These are phyloP conservation scores for Hozukius guyotensis DNA, from an alignment of 2,797 vertebrate species.

Conservation along the genomic window DNA sequence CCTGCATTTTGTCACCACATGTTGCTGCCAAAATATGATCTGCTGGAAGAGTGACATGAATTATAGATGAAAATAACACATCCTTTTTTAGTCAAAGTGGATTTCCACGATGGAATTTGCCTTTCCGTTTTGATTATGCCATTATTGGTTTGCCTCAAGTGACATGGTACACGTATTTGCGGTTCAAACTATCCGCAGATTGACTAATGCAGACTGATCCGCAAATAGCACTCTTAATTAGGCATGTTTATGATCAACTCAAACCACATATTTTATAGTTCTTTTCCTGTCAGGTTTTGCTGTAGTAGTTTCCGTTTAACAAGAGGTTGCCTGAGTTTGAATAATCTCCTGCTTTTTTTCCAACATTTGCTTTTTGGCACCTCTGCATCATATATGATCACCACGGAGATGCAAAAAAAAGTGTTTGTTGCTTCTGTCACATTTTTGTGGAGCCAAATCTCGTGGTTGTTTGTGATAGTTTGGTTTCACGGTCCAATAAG, in stretches of 20 bases:
- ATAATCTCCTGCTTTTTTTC: neutral
- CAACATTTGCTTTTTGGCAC: neutral
- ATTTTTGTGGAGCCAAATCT: neutral
- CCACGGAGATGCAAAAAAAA: neutral
- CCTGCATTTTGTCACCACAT: neutral
- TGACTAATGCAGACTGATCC: constrained; percentile 40
- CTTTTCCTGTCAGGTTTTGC: constrained; percentile 26
- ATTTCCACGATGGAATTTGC: neutral
- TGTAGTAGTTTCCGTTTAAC: neutral
- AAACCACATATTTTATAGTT: constrained; percentile 28
- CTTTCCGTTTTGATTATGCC: neutral
- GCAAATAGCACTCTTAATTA: constrained; percentile 52
- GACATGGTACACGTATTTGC: constrained; percentile 11
- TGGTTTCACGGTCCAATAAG: neutral
- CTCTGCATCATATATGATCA: neutral
- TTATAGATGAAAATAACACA: neutral
- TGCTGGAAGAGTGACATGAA: neutral
- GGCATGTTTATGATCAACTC: constrained; percentile 41
- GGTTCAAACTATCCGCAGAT: constrained; percentile 14
- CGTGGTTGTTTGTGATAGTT: neutral
- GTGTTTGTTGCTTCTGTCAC: neutral
- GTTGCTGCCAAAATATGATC: neutral
- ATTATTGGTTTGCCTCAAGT: constrained; percentile 25
- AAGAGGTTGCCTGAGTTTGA: neutral
- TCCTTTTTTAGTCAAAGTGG: neutral